phyloP scores from a whole-genome alignment of 2,888 invertebrate genomes.

The Graphium colonna region DNA sequence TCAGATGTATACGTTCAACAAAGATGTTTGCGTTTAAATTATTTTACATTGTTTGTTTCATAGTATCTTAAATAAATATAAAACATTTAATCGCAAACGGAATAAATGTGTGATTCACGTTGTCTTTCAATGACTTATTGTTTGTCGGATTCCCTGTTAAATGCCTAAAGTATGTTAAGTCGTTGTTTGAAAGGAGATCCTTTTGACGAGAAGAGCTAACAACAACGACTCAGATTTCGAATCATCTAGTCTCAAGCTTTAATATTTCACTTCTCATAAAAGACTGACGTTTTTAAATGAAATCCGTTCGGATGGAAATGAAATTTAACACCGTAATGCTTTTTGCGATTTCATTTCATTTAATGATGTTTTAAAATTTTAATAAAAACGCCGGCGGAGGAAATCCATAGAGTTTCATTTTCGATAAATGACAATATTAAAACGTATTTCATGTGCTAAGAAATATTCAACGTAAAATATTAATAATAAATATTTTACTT shows the following conservation, averaged over 20 bases:
- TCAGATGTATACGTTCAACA: slow-evolving; percentile 10
- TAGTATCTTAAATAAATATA: too few species aligned
- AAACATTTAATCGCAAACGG: too few species aligned
- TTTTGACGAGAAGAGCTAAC: slow-evolving; percentile 34
- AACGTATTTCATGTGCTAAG: background rate
- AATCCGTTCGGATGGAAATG: slow-evolving; percentile 47
- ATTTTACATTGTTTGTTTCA: too few species aligned
- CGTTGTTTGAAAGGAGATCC: background rate
- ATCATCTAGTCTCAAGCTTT: slow-evolving; percentile 54
- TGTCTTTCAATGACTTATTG: too few species aligned
- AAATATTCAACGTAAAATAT: slow-evolving; percentile 27
- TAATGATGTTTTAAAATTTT: slow-evolving; percentile 22
- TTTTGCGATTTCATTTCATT: slow-evolving; percentile 39
- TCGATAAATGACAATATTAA: background rate
- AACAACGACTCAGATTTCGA: slow-evolving; percentile 53
- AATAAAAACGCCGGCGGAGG: background rate
- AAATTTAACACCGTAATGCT: slow-evolving; percentile 48
- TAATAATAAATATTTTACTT: slow-evolving; percentile 26
- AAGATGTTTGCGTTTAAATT: too few species aligned
- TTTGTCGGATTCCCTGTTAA: background rate
- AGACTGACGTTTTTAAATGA: slow-evolving; percentile 54
- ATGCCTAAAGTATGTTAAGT: slow-evolving; percentile 9
- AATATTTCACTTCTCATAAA: slow-evolving; percentile 68
- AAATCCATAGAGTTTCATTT: background rate
- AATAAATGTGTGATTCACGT: too few species aligned